A percentile compares a stretch with the other conserved stretches of the same genome.
Conservation (phyloP, 2,888 invertebrate species). For the Brachypalpus laphriformis region DNA sequence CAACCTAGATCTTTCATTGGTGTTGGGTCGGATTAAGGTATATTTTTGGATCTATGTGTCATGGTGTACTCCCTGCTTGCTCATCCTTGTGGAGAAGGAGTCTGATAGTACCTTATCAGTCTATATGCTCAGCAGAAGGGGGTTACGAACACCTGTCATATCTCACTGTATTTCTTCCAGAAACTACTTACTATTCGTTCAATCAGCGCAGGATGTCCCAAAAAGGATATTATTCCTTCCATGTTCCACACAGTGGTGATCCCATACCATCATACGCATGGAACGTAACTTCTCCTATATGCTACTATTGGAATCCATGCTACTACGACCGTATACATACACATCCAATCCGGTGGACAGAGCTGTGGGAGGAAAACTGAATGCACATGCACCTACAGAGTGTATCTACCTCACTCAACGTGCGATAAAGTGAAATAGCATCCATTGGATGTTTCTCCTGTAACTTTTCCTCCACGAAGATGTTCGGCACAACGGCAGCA, state of each 20-base stretch:
- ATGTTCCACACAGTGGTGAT: not conserved
- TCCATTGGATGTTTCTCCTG: not conserved
- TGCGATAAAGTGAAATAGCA: constrained; percentile 2
- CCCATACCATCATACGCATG: not conserved
- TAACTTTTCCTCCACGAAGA: not conserved
- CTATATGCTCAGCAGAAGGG: no score
- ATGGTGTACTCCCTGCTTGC: no score
- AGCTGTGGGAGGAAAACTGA: not conserved
- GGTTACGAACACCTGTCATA: no score
- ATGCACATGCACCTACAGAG: constrained; percentile 3
- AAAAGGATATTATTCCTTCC: no score
- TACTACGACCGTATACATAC: not conserved
- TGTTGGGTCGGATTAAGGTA: no score
- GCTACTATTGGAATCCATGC: not conserved
- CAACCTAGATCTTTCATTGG: no score
- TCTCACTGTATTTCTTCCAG: no score
- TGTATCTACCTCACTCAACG: not conserved
- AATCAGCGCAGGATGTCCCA: no score
- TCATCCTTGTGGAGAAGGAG: no score
- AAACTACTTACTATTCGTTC: no score
- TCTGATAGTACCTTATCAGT: no score
- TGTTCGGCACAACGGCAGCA: not conserved
- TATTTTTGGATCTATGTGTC: no score
- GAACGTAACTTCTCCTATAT: not conserved
- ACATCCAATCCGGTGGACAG: not conserved